Percentiles rank a stretch among this genome's conserved stretches.
Evolutionary conservation across 2,888 invertebrate species (phyloP).

Genomic region (Phaedon cochleariae): DNA sequence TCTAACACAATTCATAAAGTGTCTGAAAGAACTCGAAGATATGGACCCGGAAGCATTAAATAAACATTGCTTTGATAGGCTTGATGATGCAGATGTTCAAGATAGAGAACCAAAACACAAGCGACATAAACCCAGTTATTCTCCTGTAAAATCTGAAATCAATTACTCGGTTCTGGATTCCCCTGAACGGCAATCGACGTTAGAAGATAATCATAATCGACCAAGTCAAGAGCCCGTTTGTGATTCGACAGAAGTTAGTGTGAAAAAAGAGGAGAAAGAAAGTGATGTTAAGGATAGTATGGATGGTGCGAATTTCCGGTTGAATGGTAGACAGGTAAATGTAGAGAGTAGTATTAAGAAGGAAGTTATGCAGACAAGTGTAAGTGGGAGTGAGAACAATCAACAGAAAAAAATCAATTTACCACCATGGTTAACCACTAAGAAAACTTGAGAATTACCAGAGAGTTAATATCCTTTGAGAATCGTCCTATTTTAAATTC

Average conservation of each 20-base stretch:
- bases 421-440: conserved; percentile 26
- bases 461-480: no score
- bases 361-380: no score
- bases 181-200: neutral
- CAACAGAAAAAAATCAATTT: conserved; percentile 14
- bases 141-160: neutral
- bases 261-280: neutral
- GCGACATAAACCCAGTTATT: conserved; percentile 24
- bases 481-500: no score
- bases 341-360: neutral
- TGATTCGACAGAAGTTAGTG: neutral
- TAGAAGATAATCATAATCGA: no score
- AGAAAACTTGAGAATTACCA: neutral
- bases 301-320: neutral
- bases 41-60: neutral
- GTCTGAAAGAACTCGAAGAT: conserved; percentile 17
- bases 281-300: neutral
- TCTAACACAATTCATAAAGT: conserved; percentile 17
- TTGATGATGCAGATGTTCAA: neutral
- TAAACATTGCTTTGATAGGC: no score
- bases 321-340: neutral
- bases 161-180: conserved; percentile 5
- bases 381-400: neutral
- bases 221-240: neutral
- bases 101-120: neutral